A percentile compares a stretch with the other conserved stretches of the same genome.
Conservation (phyloP, 2,888 invertebrate species). For the Zaprionus bogoriensis region DNA sequence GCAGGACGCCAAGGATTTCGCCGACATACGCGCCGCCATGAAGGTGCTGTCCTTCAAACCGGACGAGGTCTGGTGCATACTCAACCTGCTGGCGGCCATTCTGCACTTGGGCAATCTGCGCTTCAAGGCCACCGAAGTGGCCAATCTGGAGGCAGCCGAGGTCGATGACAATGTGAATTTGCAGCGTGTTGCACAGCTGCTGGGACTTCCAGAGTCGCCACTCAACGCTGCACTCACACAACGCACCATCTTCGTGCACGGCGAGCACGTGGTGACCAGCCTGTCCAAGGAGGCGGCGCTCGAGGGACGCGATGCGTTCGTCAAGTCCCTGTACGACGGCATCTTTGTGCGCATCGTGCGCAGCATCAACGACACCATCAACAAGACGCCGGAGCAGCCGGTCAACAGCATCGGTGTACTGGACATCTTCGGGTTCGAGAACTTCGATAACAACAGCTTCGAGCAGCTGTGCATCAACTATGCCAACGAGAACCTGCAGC, state of each 20-base stretch:
- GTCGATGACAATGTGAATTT: constrained; percentile 88
- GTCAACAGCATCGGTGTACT: constrained; percentile 92
- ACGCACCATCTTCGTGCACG: constrained; percentile 92
- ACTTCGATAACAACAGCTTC: constrained; percentile 95
- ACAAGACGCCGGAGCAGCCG: constrained; percentile 84
- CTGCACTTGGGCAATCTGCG: constrained; percentile 96
- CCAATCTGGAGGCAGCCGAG: constrained; percentile 94
- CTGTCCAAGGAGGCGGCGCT: constrained; percentile 89
- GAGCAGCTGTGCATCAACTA: constrained; percentile 98
- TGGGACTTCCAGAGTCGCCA: constrained; percentile 88
- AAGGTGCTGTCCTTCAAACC: constrained; percentile 94
- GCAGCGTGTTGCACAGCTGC: constrained; percentile 87
- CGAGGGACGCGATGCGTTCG: constrained; percentile 95
- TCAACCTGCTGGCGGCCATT: constrained; percentile 92
- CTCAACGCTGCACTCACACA: constrained; percentile 92
- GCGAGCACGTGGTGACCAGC: constrained; percentile 90
- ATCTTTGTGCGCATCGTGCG: constrained; percentile 95
- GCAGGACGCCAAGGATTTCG: constrained; percentile 92
- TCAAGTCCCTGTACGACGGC: constrained; percentile 95
- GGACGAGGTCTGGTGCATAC: constrained; percentile 92
- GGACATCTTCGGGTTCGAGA: constrained; percentile 99
- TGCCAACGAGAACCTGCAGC: constrained; percentile 97
- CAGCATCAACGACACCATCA: constrained; percentile 94
- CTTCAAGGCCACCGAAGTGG: constrained; percentile 89
- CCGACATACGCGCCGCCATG: constrained; percentile 95